Percentiles rank a stretch among this genome's conserved stretches.
These are phyloP conservation scores for Sisyra nigra DNA, from an alignment of 2,888 invertebrate genomes.

Conservation along the genomic window DNA sequence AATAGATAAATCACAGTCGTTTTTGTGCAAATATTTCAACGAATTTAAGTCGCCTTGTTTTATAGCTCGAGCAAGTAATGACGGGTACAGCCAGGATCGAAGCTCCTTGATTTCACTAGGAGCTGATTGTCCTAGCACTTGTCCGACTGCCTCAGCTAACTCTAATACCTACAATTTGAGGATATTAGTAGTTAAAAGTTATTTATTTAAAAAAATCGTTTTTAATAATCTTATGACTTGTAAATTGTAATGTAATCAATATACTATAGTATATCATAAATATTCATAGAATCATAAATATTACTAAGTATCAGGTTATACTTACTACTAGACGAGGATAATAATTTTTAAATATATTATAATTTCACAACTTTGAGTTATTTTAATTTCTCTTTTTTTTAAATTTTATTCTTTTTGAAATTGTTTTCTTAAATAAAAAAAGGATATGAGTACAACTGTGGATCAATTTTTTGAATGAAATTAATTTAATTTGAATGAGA, in stretches of 20 bases:
- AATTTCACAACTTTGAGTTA: too few relatives aligned
- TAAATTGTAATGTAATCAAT: neutral
- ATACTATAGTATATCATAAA: neutral
- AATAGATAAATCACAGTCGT: conserved; percentile 56
- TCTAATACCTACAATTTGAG: conserved; percentile 27
- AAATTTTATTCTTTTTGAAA: too few relatives aligned
- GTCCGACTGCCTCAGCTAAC: conserved; percentile 40
- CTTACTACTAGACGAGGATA: too few relatives aligned
- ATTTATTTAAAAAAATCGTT: neutral
- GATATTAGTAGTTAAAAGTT: neutral
- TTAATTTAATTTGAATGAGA: too few relatives aligned
- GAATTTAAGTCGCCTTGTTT: conserved; percentile 33
- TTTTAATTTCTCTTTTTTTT: too few relatives aligned
- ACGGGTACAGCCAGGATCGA: conserved; percentile 46
- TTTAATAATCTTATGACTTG: neutral
- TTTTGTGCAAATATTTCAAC: conserved; percentile 19
- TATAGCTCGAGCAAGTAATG: conserved; percentile 49
- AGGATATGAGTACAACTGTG: too few relatives aligned
- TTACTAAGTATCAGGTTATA: too few relatives aligned
- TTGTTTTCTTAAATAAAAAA: too few relatives aligned
- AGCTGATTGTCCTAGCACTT: conserved; percentile 35
- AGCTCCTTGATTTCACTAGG: conserved; percentile 37
- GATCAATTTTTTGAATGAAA: too few relatives aligned
- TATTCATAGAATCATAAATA: too few relatives aligned
- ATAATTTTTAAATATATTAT: too few relatives aligned